Percentiles rank a stretch among this genome's conserved stretches.
Conservation (phyloP, 2,888 invertebrate genomes). For the Drosophila falleni region DNA sequence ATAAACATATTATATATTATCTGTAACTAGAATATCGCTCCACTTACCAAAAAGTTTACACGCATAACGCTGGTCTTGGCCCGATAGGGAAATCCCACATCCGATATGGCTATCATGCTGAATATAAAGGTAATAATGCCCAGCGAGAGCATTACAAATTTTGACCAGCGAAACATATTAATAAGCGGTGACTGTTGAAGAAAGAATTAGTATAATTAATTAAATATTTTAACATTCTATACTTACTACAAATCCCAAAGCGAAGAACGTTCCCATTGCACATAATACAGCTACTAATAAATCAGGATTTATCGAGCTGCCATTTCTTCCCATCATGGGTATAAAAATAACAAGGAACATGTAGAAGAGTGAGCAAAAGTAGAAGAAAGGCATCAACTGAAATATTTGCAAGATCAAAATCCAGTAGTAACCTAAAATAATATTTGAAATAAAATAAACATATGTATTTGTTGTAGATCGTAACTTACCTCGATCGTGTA, state of each 20-base stretch:
- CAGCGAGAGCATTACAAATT: conserved; percentile 66
- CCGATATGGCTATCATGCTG: conserved; percentile 84
- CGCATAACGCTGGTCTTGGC: conserved; percentile 86
- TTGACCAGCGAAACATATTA: conserved; percentile 82
- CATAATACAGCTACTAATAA: conserved; percentile 86
- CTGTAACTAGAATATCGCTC: background rate
- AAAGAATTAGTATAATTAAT: background rate
- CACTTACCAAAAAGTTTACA: conserved; percentile 86
- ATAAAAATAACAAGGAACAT: conserved; percentile 86
- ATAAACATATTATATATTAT: background rate
- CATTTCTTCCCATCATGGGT: conserved; percentile 88
- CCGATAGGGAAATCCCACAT: conserved; percentile 87
- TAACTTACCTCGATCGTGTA: conserved; percentile 76
- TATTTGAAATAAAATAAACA: background rate
- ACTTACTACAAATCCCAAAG: conserved; percentile 83
- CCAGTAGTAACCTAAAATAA: conserved; percentile 70
- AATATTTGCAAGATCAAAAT: conserved; percentile 79
- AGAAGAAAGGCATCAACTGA: conserved; percentile 85
- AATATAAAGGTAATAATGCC: conserved; percentile 74
- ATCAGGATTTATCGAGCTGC: conserved; percentile 86
- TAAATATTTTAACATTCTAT: background rate
- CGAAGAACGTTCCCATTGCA: conserved; percentile 74
- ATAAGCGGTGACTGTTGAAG: conserved; percentile 79
- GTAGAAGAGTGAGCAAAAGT: conserved; percentile 86
- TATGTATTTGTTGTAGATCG: no score